phyloP scores from a whole-genome alignment of 30 jellyfish, hydroid and myxozoan genomes.

The Haliclystus octoradiatus region DNA sequence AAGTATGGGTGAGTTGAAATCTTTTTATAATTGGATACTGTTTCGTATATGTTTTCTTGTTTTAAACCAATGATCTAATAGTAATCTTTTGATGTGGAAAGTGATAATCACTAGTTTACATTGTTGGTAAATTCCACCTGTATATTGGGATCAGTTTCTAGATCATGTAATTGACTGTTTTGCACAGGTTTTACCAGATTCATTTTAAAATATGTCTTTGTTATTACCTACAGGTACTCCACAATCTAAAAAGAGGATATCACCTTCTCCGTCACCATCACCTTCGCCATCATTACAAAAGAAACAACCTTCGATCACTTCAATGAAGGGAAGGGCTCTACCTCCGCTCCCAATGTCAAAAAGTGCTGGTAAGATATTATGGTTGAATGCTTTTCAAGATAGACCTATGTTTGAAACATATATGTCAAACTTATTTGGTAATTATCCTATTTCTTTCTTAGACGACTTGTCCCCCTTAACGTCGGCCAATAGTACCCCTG shows the following conservation, averaged over 20 bases:
- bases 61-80: no score
- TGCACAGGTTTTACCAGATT: no score
- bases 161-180: no score
- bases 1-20: slow-evolving; percentile 37
- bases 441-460: background rate
- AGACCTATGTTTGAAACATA: no score
- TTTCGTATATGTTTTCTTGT: no score
- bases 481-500: background rate
- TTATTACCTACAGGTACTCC: background rate
- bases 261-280: background rate
- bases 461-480: background rate
- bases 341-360: background rate
- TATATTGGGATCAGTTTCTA: no score
- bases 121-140: no score
- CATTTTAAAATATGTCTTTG: background rate
- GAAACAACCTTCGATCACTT: background rate
- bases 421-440: no score
- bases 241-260: background rate
- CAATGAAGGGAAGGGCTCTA: background rate
- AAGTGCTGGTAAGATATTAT: slow-evolving; percentile 1
- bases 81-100: no score
- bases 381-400: no score
- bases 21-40: no score
- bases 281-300: background rate
- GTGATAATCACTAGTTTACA: no score